Conservation (phyloP, 2,113 vertebrate genomes). For the Aythya baeri region DNA sequence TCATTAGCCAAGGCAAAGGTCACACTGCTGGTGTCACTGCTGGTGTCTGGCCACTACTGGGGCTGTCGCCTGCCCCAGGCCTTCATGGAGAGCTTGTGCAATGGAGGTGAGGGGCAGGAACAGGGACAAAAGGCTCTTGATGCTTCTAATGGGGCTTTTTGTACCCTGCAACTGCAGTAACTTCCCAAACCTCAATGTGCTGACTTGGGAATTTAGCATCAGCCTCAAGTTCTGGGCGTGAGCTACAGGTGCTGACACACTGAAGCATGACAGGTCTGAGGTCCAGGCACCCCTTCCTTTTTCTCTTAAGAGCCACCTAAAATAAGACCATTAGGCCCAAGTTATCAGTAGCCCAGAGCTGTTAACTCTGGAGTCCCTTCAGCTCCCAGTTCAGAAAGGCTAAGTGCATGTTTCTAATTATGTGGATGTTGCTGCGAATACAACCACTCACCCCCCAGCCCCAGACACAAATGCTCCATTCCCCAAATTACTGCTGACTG, state of each 20-base stretch:
- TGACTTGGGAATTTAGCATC: not conserved
- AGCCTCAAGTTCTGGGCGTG: not conserved
- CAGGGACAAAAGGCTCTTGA: not conserved
- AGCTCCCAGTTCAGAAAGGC: not conserved
- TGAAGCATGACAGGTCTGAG: conserved; percentile 31
- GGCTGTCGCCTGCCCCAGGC: not conserved
- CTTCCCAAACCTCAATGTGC: not conserved
- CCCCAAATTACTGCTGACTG: conserved; percentile 23
- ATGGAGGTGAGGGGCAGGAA: not conserved
- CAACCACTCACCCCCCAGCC: not conserved
- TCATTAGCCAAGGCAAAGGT: conserved; percentile 45
- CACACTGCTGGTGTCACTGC: not conserved
- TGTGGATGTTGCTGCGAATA: rapidly evolving
- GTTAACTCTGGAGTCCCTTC: not conserved
- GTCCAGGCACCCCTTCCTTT: not conserved
- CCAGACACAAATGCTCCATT: not conserved
- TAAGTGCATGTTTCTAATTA: conserved; percentile 21
- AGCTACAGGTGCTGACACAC: not conserved
- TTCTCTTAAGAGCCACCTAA: conserved; percentile 57
- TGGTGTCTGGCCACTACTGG: not conserved
- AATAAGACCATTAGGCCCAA: conserved; percentile 65
- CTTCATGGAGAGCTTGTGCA: not conserved
- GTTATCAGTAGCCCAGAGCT: conserved; percentile 29
- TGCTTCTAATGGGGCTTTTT: not conserved
- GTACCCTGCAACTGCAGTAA: not conserved